Percentiles rank a stretch among this genome's conserved stretches.
phyloP scores from a whole-genome alignment of 1,140 invertebrate genomes.

The Brevipalpus yothersi region DNA sequence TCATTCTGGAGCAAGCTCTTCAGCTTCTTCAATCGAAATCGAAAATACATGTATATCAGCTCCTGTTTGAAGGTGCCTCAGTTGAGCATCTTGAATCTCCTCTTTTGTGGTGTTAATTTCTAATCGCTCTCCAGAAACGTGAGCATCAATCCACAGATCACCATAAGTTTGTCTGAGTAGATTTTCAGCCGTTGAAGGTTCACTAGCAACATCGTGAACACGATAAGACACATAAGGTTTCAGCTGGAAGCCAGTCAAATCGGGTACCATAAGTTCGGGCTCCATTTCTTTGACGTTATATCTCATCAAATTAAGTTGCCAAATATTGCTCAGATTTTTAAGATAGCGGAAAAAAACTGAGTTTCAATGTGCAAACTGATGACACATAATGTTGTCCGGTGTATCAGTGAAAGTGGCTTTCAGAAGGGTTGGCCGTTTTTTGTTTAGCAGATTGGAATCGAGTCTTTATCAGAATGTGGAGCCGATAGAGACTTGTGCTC shows the following conservation, averaged over 20 bases:
- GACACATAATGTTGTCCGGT: too few species aligned
- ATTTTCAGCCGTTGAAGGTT: constrained; percentile 53
- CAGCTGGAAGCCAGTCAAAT: constrained; percentile 44
- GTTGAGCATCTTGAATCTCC: constrained; percentile 15
- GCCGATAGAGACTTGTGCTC: too few species aligned
- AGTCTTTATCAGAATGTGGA: too few species aligned
- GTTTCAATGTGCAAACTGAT: not conserved
- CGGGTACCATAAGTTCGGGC: constrained; percentile 71
- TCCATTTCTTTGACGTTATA: constrained; percentile 56
- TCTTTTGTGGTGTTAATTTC: constrained; percentile 33
- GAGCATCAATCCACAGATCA: constrained; percentile 51
- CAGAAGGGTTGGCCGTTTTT: too few species aligned
- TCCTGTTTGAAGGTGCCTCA: constrained; percentile 6
- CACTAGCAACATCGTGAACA: constrained; percentile 39
- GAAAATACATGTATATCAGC: constrained; percentile 8
- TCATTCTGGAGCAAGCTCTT: not conserved
- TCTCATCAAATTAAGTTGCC: too few species aligned
- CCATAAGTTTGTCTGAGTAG: constrained; percentile 60
- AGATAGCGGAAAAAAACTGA: too few species aligned
- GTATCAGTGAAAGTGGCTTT: too few species aligned
- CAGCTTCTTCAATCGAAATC: not conserved
- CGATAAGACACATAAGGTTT: constrained; percentile 83
- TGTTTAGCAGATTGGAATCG: too few species aligned
- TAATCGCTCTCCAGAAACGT: constrained; percentile 25
- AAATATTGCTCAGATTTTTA: too few species aligned